Percentiles rank a stretch among this genome's conserved stretches.
Evolutionary conservation across 1,140 invertebrate genomes (phyloP).

Genomic region (Bursaphelenchus mucronatus): DNA sequence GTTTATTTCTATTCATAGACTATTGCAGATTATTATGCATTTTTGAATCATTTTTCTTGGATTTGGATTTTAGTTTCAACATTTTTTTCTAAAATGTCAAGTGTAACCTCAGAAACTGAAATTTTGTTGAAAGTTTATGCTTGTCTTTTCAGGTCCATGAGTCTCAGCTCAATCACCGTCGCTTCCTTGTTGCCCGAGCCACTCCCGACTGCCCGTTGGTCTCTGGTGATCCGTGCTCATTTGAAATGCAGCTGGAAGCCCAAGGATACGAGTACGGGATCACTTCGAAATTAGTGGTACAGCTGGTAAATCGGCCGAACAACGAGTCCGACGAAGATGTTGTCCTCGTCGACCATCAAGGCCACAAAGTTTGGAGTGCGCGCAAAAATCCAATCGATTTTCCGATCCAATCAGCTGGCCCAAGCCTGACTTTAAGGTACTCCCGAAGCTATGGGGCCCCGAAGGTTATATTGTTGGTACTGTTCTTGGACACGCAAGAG

Average conservation of each 20-base stretch:
- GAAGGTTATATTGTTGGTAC: slow-evolving; percentile 51
- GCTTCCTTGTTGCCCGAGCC: slow-evolving; percentile 50
- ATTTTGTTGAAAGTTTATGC: too few relatives aligned
- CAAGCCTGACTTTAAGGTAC: slow-evolving; percentile 76
- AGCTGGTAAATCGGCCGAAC: slow-evolving; percentile 54
- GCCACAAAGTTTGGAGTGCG: slow-evolving; percentile 64
- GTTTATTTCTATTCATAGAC: too few relatives aligned
- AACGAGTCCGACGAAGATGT: slow-evolving; percentile 59
- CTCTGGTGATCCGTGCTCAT: slow-evolving; percentile 41
- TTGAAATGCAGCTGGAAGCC: slow-evolving; percentile 45
- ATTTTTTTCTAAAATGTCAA: too few relatives aligned
- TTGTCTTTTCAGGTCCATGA: slow-evolving; percentile 45
- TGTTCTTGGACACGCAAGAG: slow-evolving; percentile 58
- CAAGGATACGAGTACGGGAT: slow-evolving; percentile 54
- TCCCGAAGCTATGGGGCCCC: slow-evolving; percentile 68
- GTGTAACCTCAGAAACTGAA: too few relatives aligned
- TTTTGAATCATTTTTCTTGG: too few relatives aligned
- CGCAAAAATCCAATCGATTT: slow-evolving; percentile 77
- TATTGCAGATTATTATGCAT: too few relatives aligned
- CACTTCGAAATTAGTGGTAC: slow-evolving; percentile 50
- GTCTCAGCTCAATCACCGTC: slow-evolving; percentile 54
- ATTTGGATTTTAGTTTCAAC: too few relatives aligned
- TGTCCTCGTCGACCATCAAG: slow-evolving; percentile 45
- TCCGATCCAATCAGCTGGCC: slow-evolving; percentile 78
- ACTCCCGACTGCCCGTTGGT: slow-evolving; percentile 49